Evolutionary conservation across 2,113 vertebrate genomes (phyloP), one percentile per base, ranked within the genome.

Genomic region (Ageneiosus marmoratus): DNA sequence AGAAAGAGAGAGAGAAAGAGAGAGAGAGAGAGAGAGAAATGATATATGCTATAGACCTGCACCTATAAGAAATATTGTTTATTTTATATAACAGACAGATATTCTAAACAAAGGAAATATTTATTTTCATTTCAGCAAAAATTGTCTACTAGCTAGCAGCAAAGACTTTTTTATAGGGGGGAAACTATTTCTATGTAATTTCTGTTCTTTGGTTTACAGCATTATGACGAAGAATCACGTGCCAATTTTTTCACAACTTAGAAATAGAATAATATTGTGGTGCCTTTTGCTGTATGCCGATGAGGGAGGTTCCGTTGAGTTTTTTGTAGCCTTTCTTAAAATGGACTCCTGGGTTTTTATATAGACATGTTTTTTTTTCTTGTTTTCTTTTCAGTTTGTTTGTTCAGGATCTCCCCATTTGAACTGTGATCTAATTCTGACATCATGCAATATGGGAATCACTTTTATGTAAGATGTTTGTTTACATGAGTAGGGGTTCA

Each of bases 111-210:
- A 99, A 97, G 95, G 94, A 96, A 98, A 98, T 97, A 97, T 98
- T 99, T 99, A 99, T 99, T 99, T 99, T 99, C 97, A 98, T 97
- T 98, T 98, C 97, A 97, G 97, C 96, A 96, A 97, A 96, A 96
- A 95, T 97, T 98, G 97, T 99, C 97, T 99, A 98, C 97, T 97
- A 98, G 97, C 96, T 97, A 96, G 96, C 87, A 92, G 96, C 96
- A 97, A 97, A 97, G 96, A 98, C 96, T 96, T 98, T 98, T 98
- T 98, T 98, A 96, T 98, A 98, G 96, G 95, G 96, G 73, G 96
- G 92, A 93, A 82, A 90, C 95, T 98, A 99, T 99, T 99, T 99
- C 96, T 98, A 99, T 98, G 96, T 98, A 95, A 96, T 96, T 95
- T 95, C 80, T 92, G 79, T 93, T 94, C 93, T 93, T 97, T 97